A percentile compares a stretch with the other conserved stretches of the same genome.
phyloP scores from a whole-genome alignment of 2,888 invertebrate genomes.

The Schizaphis graminum region DNA sequence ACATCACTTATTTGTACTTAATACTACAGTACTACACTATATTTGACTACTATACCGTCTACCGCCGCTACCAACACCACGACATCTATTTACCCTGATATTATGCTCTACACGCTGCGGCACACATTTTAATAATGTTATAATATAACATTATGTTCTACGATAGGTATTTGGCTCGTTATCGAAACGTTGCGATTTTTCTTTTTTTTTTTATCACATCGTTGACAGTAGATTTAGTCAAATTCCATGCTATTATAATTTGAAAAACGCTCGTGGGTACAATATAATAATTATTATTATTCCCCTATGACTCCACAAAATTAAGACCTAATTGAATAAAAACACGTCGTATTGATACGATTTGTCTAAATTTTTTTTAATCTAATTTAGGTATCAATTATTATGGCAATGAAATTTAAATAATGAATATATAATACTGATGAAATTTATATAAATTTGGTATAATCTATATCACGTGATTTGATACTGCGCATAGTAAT shows the following conservation, averaged over 20 bases:
- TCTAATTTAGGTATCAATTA: background rate
- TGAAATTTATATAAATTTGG: background rate
- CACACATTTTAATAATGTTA: background rate
- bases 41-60: background rate
- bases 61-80: no score
- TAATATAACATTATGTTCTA: background rate
- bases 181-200: background rate
- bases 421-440: background rate
- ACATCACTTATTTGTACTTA: background rate
- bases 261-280: background rate
- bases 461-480: background rate
- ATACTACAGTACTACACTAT: no score
- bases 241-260: background rate
- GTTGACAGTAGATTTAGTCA: background rate
- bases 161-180: background rate
- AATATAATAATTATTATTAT: background rate
- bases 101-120: background rate
- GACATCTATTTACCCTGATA: background rate
- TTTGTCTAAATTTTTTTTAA: background rate
- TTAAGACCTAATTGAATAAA: background rate
- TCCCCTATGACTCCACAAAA: background rate
- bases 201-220: background rate
- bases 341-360: constrained; percentile 21
- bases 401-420: background rate
- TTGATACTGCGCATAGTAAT: background rate